Conservation (phyloP, 2,888 invertebrate species). For the Nymphalis c-album region DNA sequence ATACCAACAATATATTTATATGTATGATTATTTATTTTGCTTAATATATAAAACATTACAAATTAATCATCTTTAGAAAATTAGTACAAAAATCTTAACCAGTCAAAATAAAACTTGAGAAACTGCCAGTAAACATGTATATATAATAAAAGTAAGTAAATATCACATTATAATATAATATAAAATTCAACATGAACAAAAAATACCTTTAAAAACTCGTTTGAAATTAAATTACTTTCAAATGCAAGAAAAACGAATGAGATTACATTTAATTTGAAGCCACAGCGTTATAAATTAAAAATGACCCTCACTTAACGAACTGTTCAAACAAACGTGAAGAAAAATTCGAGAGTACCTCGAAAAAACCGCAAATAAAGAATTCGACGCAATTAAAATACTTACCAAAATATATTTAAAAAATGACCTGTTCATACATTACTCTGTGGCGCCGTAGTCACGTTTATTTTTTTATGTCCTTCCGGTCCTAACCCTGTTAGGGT, state of each 20-base stretch:
- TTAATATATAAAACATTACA: too few relatives aligned
- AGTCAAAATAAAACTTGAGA: too few relatives aligned
- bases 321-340: not conserved
- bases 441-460: conserved; percentile 44
- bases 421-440: conserved; percentile 29
- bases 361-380: conserved; percentile 13
- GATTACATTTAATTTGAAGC: not conserved
- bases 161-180: too few relatives aligned
- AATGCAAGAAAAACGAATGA: too few relatives aligned
- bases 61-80: too few relatives aligned
- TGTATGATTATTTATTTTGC: too few relatives aligned
- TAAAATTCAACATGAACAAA: too few relatives aligned
- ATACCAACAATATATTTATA: too few relatives aligned
- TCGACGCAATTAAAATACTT: conserved; percentile 27
- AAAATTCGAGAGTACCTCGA: conserved; percentile 7
- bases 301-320: not conserved
- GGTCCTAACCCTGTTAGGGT: conserved; percentile 34
- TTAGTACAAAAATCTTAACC: too few relatives aligned
- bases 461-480: conserved; percentile 50
- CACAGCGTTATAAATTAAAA: conserved; percentile 7
- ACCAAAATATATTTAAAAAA: conserved; percentile 22
- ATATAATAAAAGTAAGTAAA: too few relatives aligned
- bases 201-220: too few relatives aligned
- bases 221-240: not conserved
- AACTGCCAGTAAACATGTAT: too few relatives aligned